Percentiles rank a stretch among this genome's conserved stretches.
Evolutionary conservation across 2,888 invertebrate genomes (phyloP).

Genomic region (Gymnosoma rotundatum): DNA sequence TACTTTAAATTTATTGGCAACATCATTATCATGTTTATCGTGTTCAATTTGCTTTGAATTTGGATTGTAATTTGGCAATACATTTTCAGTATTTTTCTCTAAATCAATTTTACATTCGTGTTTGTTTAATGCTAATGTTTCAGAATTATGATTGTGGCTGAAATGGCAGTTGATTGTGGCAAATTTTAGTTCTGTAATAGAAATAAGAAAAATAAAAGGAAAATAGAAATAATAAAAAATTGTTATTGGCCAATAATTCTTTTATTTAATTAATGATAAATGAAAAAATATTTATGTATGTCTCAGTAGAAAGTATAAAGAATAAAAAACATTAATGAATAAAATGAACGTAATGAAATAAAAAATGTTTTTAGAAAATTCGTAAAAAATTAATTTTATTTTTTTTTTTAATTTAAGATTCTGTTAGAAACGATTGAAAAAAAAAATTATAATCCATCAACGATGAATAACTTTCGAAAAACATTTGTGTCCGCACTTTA

Average conservation of each 20-base stretch:
- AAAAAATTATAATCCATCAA: no score
- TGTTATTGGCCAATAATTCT: constrained; percentile 24
- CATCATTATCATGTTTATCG: constrained; percentile 44
- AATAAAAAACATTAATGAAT: no score
- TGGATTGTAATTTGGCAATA: constrained; percentile 30
- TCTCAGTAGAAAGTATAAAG: background rate
- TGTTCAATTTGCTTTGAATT: constrained; percentile 38
- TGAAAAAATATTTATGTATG: background rate
- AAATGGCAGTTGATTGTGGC: constrained; percentile 54
- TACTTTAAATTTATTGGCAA: constrained; percentile 54
- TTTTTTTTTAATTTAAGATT: no score
- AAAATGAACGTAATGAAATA: background rate
- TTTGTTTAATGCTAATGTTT: constrained; percentile 51
- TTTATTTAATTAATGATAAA: constrained; percentile 14
- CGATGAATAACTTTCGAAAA: no score
- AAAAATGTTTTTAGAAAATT: background rate
- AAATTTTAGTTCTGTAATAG: constrained; percentile 59
- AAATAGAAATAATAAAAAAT: constrained; percentile 39
- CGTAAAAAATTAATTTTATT: no score
- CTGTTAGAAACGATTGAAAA: no score
- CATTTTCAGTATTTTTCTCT: constrained; percentile 61
- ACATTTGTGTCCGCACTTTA: no score
- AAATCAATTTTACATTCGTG: constrained; percentile 66
- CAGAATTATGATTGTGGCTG: constrained; percentile 42
- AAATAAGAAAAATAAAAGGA: constrained; percentile 45